Percentiles rank a stretch among this genome's conserved stretches.
These are phyloP conservation scores for Macroglossus sobrinus DNA, from an alignment of 2,113 vertebrate genomes.

Conservation along the genomic window DNA sequence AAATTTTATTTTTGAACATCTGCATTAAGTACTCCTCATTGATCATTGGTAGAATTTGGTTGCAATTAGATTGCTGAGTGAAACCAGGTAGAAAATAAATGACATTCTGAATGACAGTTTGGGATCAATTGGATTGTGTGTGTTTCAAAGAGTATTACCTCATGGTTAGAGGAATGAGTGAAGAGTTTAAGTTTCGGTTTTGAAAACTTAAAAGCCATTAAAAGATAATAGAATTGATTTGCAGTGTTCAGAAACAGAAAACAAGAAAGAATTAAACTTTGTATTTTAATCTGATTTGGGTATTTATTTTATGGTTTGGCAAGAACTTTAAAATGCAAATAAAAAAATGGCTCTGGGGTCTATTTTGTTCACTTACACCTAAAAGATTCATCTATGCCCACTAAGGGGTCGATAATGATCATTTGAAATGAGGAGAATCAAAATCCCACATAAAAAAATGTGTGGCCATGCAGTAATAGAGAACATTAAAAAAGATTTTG, in stretches of 20 bases:
- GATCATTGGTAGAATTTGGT: background rate
- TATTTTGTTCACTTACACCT: background rate
- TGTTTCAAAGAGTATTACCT: background rate
- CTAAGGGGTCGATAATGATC: background rate
- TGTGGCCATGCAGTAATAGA: background rate
- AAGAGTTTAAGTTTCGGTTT: background rate
- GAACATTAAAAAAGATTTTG: background rate
- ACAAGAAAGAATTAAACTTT: background rate
- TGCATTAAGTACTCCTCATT: background rate
- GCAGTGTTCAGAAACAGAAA: background rate
- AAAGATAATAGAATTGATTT: conserved; percentile 29
- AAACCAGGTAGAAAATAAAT: background rate
- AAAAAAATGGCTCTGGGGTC: background rate
- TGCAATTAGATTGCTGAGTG: background rate
- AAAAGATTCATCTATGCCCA: background rate
- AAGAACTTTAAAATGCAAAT: background rate
- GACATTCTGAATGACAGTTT: background rate
- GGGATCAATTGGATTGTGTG: background rate
- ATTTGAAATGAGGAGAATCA: conserved; percentile 13
- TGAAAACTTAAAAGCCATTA: background rate
- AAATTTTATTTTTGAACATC: background rate
- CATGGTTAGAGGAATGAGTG: background rate
- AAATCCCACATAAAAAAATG: conserved; percentile 3
- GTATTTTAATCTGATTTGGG: background rate
- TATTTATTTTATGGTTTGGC: background rate